These are phyloP conservation scores for Picathartes gymnocephalus DNA, from an alignment of 2,113 vertebrate genomes.

Conservation along the genomic window DNA sequence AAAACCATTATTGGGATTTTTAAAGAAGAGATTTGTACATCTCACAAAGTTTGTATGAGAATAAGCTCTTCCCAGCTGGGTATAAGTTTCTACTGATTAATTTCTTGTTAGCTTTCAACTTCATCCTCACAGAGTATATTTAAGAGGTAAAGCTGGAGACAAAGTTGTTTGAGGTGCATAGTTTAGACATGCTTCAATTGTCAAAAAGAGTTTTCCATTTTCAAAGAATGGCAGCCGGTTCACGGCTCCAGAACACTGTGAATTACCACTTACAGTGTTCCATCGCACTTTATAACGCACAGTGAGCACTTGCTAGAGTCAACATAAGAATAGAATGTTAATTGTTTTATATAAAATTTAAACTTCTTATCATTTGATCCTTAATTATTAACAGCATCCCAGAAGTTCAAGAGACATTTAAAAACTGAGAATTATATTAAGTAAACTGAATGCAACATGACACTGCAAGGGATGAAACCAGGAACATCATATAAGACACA, in stretches of 20 bases:
- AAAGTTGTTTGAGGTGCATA: background rate
- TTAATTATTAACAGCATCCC: background rate
- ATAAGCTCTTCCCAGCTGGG: background rate
- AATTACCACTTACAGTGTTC: background rate
- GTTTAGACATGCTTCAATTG: background rate
- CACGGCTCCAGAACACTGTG: background rate
- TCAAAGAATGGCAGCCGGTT: background rate
- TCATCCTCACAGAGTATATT: background rate
- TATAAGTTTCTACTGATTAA: background rate
- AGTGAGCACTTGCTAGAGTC: background rate
- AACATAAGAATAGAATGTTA: background rate
- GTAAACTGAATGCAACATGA: background rate
- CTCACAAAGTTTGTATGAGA: background rate
- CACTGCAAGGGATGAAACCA: background rate
- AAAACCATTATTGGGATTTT: background rate
- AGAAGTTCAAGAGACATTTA: background rate
- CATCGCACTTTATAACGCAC: background rate
- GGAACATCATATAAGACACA: background rate
- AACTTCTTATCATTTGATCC: background rate
- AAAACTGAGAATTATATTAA: background rate
- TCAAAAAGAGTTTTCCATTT: background rate
- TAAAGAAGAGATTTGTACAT: background rate
- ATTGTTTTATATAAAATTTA: background rate
- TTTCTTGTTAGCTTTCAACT: background rate
- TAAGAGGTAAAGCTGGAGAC: background rate